These are phyloP conservation scores for Anthopleura xanthogrammica DNA, from an alignment of 92 coral and sea anemone species.

Conservation along the genomic window DNA sequence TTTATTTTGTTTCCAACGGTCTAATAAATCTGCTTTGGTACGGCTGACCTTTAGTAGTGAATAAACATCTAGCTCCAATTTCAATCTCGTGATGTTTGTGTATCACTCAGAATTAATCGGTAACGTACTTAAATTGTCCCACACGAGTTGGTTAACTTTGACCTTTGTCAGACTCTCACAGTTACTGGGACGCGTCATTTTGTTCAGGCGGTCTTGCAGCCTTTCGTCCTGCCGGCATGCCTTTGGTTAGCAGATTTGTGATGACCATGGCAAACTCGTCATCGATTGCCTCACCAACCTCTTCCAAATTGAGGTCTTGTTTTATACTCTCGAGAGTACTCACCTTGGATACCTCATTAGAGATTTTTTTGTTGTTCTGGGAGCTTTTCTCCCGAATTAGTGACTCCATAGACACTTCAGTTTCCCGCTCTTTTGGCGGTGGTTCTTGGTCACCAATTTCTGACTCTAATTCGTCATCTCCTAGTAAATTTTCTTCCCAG, in stretches of 20 bases:
- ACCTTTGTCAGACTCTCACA: constrained; percentile 10
- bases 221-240: constrained; percentile 18
- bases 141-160: background rate
- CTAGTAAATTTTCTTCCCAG: background rate
- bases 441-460: background rate
- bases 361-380: background rate
- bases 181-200: constrained; percentile 7
- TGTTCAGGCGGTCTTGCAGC: constrained; percentile 13
- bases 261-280: constrained; percentile 16
- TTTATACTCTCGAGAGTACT: constrained; percentile 11
- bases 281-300: constrained; percentile 18
- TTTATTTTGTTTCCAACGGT: too few relatives aligned
- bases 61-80: too few relatives aligned
- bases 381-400: constrained; percentile 6
- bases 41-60: too few relatives aligned
- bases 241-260: constrained; percentile 20
- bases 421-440: background rate
- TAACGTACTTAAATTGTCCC: too few relatives aligned
- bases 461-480: background rate
- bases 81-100: too few relatives aligned
- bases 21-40: too few relatives aligned
- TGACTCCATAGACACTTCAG: constrained; percentile 14
- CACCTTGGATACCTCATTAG: constrained; percentile 10
- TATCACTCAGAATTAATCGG: too few relatives aligned
- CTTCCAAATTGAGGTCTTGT: constrained; percentile 15